Conservation (phyloP, 35 echinoderm and acorn worm genomes). For the Ophioderma brevispina region DNA sequence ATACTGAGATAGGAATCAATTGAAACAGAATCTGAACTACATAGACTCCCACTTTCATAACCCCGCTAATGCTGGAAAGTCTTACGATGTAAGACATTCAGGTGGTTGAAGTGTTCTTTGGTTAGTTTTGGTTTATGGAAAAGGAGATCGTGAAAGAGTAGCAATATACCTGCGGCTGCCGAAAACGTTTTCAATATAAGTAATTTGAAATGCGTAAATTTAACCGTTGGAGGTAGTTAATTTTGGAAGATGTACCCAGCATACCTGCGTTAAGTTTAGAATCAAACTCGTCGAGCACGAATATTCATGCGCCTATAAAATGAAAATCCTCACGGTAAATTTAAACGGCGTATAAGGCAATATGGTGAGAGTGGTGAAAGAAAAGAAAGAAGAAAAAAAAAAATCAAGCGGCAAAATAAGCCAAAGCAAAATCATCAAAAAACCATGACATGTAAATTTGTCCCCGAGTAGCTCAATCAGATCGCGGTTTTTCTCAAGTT, state of each 20-base stretch:
- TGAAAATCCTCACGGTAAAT: background rate
- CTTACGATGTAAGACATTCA: too few relatives aligned
- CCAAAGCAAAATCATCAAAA: background rate
- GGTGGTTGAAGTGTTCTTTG: too few relatives aligned
- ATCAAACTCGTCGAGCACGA: background rate
- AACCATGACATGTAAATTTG: slow-evolving; percentile 9
- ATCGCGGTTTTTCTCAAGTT: background rate
- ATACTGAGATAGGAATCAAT: background rate
- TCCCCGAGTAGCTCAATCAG: background rate
- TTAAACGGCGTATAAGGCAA: background rate
- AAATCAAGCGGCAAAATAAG: background rate
- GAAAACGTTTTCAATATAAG: too few relatives aligned
- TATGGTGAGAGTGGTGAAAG: background rate
- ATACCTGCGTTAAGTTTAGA: background rate
- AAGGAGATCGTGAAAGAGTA: too few relatives aligned
- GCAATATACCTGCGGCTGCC: too few relatives aligned
- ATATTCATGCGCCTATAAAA: background rate
- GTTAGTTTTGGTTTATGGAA: too few relatives aligned
- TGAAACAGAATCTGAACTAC: background rate
- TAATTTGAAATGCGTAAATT: too few relatives aligned
- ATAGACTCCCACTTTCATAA: background rate
- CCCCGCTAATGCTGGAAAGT: background rate
- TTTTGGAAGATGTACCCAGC: background rate
- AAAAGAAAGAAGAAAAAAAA: background rate
- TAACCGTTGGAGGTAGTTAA: too few relatives aligned